Base-by-base conservation (phyloP, 1,140 invertebrate genomes). In the Asobara japonica region DNA sequence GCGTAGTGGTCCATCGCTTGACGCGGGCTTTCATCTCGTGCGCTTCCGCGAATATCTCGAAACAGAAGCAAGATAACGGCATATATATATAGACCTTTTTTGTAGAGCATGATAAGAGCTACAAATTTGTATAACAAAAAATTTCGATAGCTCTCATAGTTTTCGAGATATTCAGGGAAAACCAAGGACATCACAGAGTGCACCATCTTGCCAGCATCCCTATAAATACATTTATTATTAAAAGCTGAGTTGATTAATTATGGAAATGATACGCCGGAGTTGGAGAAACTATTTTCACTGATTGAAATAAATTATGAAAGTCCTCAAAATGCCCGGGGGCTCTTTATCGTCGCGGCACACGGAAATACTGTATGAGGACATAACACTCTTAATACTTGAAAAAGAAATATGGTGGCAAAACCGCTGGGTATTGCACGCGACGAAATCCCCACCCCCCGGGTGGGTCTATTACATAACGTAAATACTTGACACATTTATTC, bases 271-370 rank as follows among this genome's bases (percentile, higher is more conserved):
- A 6, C 3, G 18, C 18, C 31, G 11, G 0, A 30, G 7, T n/a
- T 13, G 31, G 31, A 29, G 60, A 16, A 18, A 62, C 27, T 30
- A 31, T 30, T 30, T 29, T 30, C 29, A 2, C 29, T 62, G 27
- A 62, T 62, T 62, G 60, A 62, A 62, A 62, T 62, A 31, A 31
- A 62, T 62, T 31, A 62, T 62, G 5, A 62, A 62, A 16, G 7
- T 30, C 11, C n/a, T 25, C 25, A 16, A 27, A 62, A 29, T 25
- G 18, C 10, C 22, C 13, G 10, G 11, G 18, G 11, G 22, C 51
- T 22, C n/a, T 56, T 56, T 56, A 56, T 56, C 51, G 51, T 56
- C 51, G 22, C 51, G 22, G 4, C 11, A 18, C 51, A 56, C 51
- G 51, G 25, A 56, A 25, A 56, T 56, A 56, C 51, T 3, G 51